These are phyloP conservation scores for Notodonta dromedarius DNA, from an alignment of 2,888 invertebrate genomes.

Conservation along the genomic window DNA sequence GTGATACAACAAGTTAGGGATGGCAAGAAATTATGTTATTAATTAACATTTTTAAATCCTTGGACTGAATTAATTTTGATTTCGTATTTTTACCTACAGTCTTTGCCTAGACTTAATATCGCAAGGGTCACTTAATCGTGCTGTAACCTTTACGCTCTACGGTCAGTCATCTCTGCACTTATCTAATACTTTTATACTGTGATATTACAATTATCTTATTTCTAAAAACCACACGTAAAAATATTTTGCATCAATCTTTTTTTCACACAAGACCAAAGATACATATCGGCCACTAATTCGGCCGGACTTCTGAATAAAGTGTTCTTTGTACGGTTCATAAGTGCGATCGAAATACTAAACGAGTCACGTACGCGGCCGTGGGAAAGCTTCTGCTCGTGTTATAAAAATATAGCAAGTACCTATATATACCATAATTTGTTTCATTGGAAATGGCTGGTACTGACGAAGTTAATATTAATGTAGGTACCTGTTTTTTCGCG, in stretches of 20 bases:
- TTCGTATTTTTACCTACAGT: too few relatives aligned
- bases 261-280: neutral
- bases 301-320: conserved; percentile 33
- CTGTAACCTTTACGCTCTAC: too few relatives aligned
- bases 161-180: too few relatives aligned
- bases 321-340: conserved; percentile 32
- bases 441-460: neutral
- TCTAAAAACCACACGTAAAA: neutral
- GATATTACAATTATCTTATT: neutral
- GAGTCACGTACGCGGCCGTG: conserved; percentile 37
- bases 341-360: conserved; percentile 39
- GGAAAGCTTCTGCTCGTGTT: conserved; percentile 9
- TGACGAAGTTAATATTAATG: too few relatives aligned
- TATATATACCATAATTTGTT: neutral
- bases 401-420: neutral
- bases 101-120: too few relatives aligned
- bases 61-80: too few relatives aligned
- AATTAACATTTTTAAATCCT: too few relatives aligned
- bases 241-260: neutral
- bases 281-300: conserved; percentile 14
- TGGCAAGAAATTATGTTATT: too few relatives aligned
- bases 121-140: too few relatives aligned
- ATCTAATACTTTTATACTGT: too few relatives aligned
- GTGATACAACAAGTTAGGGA: too few relatives aligned
- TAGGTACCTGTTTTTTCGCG: too few relatives aligned